Conservation (phyloP, 2,888 invertebrate genomes). For the Julus scanicus region DNA sequence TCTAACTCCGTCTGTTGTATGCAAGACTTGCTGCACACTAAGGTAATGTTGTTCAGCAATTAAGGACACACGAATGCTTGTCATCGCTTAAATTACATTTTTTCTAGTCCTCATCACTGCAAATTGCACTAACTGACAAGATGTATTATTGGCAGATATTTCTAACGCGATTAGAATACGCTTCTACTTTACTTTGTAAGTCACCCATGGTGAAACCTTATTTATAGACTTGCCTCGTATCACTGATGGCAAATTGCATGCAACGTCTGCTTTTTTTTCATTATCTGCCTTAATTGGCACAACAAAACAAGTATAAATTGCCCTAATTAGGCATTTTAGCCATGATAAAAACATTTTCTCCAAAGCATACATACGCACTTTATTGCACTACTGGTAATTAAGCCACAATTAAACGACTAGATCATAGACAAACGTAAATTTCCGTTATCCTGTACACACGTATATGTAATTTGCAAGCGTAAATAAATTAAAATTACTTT, state of each 20-base stretch:
- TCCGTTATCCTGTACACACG: background rate
- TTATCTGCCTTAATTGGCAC: slow-evolving; percentile 47
- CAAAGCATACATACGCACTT: background rate
- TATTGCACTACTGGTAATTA: background rate
- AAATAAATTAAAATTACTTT: slow-evolving; percentile 21
- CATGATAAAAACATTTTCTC: slow-evolving; percentile 20
- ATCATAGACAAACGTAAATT: background rate
- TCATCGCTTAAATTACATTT: slow-evolving; percentile 41
- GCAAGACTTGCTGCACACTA: slow-evolving; percentile 26
- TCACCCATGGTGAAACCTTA: slow-evolving; percentile 17
- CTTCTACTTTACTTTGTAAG: background rate
- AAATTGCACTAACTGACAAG: slow-evolving; percentile 40
- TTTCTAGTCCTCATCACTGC: slow-evolving; percentile 13
- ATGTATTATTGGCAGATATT: slow-evolving; percentile 14
- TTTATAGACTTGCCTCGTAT: slow-evolving; percentile 11
- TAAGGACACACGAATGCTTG: slow-evolving; percentile 38
- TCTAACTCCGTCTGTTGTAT: background rate
- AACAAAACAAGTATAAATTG: slow-evolving; percentile 43
- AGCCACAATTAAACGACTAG: background rate
- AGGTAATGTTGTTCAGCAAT: slow-evolving; percentile 29
- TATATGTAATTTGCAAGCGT: slow-evolving; percentile 3
- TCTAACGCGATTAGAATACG: slow-evolving; percentile 25
- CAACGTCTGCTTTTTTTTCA: slow-evolving; percentile 38
- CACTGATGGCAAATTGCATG: background rate
- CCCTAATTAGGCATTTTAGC: slow-evolving; percentile 38